A percentile compares a stretch with the other conserved stretches of the same genome.
Evolutionary conservation across 2,888 invertebrate genomes (phyloP).

Genomic region (Disparrhopalites patrizii): DNA sequence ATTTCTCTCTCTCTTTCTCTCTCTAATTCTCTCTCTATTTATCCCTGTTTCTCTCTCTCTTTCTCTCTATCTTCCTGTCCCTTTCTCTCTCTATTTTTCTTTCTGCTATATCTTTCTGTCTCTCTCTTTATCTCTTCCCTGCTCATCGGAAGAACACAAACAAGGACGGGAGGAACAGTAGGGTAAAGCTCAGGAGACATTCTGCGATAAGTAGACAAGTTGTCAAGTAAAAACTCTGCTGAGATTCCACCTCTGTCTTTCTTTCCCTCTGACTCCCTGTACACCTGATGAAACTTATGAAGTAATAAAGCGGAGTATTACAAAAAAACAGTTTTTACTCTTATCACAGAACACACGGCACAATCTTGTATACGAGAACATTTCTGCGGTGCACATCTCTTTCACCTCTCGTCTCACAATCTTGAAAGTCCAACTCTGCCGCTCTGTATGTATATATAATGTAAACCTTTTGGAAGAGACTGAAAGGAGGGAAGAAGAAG

Average conservation of each 20-base stretch:
- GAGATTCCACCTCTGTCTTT: constrained; percentile 7
- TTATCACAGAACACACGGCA: neutral
- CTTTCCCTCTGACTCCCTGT: no score
- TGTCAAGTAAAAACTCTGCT: constrained; percentile 13
- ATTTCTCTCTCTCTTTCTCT: no score
- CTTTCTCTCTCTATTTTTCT: neutral
- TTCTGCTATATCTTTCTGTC: neutral
- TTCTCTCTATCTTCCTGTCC: neutral
- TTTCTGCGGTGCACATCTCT: neutral
- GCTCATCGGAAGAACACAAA: no score
- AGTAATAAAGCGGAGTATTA: constrained; percentile 24
- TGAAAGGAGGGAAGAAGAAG: neutral
- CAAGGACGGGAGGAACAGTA: no score
- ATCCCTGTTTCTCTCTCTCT: no score
- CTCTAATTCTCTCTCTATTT: no score
- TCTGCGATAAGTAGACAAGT: constrained; percentile 13
- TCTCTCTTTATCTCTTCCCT: no score
- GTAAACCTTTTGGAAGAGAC: no score
- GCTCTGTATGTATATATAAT: neutral
- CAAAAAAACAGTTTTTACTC: neutral
- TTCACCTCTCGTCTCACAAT: constrained; percentile 5
- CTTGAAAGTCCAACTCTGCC: constrained; percentile 13
- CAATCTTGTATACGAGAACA: no score
- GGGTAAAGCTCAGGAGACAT: no score
- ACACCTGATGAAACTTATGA: no score